Evolutionary conservation across 2,888 invertebrate species (phyloP).

Genomic region (Conus canariensis): DNA sequence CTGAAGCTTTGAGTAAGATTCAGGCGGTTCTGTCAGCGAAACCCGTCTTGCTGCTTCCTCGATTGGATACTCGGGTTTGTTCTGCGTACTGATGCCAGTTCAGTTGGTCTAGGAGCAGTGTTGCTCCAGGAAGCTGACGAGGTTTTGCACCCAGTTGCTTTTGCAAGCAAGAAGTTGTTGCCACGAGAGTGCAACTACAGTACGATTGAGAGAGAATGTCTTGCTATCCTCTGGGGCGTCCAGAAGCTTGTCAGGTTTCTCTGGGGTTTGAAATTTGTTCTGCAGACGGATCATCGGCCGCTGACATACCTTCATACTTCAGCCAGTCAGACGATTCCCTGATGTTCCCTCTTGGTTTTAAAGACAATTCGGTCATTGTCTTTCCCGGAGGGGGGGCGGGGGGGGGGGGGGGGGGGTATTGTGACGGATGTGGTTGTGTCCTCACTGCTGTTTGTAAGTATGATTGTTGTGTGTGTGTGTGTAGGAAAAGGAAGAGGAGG

Average conservation of each 20-base stretch:
- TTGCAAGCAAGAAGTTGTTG: not conserved
- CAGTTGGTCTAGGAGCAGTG: not conserved
- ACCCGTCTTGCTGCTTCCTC: not conserved
- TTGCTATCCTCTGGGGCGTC: not conserved
- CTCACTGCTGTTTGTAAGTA: too few species aligned
- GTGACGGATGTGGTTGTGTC: too few species aligned
- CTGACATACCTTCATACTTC: not conserved
- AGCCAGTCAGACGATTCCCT: too few species aligned
- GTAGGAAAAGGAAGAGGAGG: too few species aligned
- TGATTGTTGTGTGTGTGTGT: too few species aligned
- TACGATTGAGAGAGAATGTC: not conserved
- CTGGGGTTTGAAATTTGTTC: not conserved
- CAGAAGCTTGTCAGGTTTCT: not conserved
- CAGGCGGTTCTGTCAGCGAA: not conserved
- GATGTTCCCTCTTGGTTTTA: too few species aligned
- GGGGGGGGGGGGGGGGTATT: too few species aligned
- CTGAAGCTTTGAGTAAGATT: not conserved
- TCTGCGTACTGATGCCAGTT: not conserved
- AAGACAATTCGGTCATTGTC: too few species aligned
- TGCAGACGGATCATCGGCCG: not conserved
- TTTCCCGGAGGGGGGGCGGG: too few species aligned
- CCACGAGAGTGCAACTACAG: not conserved
- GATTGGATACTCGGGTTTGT: not conserved
- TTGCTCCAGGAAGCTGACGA: not conserved
- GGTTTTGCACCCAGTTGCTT: not conserved